Conservation (phyloP, 1,140 invertebrate species). For the Coelopa frigida region DNA sequence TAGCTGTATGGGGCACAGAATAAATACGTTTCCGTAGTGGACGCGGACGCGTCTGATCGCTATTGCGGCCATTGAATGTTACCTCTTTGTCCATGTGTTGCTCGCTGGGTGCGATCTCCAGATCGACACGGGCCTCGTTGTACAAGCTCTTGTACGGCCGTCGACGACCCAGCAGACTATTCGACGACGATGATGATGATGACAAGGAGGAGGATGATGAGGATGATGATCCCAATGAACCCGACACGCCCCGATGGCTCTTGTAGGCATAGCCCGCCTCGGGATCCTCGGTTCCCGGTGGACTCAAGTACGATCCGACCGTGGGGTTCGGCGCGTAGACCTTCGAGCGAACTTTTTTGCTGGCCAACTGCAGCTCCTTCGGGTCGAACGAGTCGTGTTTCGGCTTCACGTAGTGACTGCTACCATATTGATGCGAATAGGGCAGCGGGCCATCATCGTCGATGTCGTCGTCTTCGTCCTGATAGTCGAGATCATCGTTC, state of each 20-base stretch:
- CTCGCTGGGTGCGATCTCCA: constrained; percentile 33
- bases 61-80: constrained; percentile 23
- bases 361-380: constrained; percentile 30
- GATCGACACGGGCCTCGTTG: constrained; percentile 27
- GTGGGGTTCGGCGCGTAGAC: constrained; percentile 23
- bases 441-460: constrained; percentile 32
- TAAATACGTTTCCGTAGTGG: constrained; percentile 43
- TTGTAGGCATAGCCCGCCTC: constrained; percentile 20
- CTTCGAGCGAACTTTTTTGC: constrained; percentile 32
- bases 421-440: too few species aligned
- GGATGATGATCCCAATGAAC: constrained; percentile 4
- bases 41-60: constrained; percentile 29
- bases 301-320: constrained; percentile 37
- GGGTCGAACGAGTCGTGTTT: constrained; percentile 18
- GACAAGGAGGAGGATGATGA: constrained; percentile 7
- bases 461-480: constrained; percentile 34
- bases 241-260: constrained; percentile 8
- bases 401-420: constrained; percentile 18
- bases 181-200: constrained; percentile 9
- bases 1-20: constrained; percentile 40
- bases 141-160: constrained; percentile 20
- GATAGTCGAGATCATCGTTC: constrained; percentile 35
- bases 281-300: constrained; percentile 27
- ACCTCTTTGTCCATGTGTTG: constrained; percentile 38
- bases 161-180: constrained; percentile 29